Evolutionary conservation across 2,888 invertebrate genomes (phyloP).

Genomic region (Tanytarsus gracilentus): DNA sequence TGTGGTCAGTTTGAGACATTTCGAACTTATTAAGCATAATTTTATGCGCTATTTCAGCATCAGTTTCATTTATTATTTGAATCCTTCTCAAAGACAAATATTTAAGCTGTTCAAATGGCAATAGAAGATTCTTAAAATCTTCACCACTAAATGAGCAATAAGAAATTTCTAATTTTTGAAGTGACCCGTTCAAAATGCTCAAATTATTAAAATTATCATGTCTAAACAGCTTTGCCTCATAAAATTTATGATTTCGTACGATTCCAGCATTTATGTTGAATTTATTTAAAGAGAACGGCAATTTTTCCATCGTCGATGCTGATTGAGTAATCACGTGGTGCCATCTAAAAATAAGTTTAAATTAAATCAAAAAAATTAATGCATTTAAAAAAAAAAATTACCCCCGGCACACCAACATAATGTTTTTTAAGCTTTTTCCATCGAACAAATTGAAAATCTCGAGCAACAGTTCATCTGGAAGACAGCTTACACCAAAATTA

Average conservation of each 20-base stretch:
- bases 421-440: constrained; percentile 2
- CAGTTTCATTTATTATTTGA: too few species aligned
- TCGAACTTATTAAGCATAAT: background rate
- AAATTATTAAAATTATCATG: too few species aligned
- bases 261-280: background rate
- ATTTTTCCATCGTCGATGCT: constrained; percentile 9
- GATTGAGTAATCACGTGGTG: background rate
- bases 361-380: background rate
- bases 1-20: background rate
- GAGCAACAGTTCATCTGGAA: constrained; percentile 2
- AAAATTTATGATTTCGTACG: background rate
- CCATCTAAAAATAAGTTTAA: background rate
- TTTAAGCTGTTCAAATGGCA: too few species aligned
- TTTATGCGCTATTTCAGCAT: background rate
- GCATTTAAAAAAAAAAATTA: background rate
- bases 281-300: background rate
- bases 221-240: too few species aligned
- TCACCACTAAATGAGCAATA: too few species aligned
- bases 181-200: too few species aligned
- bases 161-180: too few species aligned
- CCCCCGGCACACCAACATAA: background rate
- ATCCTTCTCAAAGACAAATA: too few species aligned
- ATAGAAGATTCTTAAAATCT: too few species aligned
- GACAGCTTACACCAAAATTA: background rate
- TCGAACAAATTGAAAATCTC: constrained; percentile 6